These are phyloP conservation scores for Eupithecia abbreviata DNA, from an alignment of 2,888 invertebrate species.

Conservation along the genomic window DNA sequence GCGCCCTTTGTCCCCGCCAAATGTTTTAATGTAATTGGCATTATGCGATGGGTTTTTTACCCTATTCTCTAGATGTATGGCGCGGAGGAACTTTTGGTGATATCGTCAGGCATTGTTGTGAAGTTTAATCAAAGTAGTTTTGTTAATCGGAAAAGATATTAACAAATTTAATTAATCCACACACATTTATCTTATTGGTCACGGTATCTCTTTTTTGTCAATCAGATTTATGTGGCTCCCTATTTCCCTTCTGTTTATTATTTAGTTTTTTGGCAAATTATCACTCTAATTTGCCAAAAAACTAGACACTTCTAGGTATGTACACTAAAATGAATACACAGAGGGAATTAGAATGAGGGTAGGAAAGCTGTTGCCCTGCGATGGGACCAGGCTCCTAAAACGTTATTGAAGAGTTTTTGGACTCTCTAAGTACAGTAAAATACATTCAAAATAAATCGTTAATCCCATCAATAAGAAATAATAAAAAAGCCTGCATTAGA, in stretches of 20 bases:
- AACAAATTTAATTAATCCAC: background rate
- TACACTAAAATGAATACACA: background rate
- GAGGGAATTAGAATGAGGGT: background rate
- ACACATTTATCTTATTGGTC: background rate
- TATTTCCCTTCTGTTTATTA: background rate
- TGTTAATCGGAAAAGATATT: background rate
- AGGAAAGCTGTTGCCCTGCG: background rate
- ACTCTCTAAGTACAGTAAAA: background rate
- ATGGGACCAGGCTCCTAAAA: background rate
- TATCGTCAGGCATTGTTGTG: slow-evolving; percentile 39
- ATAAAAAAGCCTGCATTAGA: background rate
- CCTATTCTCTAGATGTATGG: slow-evolving; percentile 52
- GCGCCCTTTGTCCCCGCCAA: slow-evolving; percentile 79
- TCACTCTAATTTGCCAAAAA: too few species aligned
- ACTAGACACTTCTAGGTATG: background rate
- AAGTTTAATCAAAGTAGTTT: slow-evolving; percentile 13
- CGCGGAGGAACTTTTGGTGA: slow-evolving; percentile 52
- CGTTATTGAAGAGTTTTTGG: background rate
- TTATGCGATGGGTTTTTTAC: slow-evolving; percentile 74
- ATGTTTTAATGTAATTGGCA: slow-evolving; percentile 85
- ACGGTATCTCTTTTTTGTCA: background rate
- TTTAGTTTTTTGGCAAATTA: background rate
- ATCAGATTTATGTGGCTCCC: background rate
- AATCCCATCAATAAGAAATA: background rate
- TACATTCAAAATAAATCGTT: background rate